Percentiles rank a stretch among this genome's conserved stretches.
phyloP scores from a whole-genome alignment of 2,113 vertebrate species.

The Thalassarche chlororhynchos region DNA sequence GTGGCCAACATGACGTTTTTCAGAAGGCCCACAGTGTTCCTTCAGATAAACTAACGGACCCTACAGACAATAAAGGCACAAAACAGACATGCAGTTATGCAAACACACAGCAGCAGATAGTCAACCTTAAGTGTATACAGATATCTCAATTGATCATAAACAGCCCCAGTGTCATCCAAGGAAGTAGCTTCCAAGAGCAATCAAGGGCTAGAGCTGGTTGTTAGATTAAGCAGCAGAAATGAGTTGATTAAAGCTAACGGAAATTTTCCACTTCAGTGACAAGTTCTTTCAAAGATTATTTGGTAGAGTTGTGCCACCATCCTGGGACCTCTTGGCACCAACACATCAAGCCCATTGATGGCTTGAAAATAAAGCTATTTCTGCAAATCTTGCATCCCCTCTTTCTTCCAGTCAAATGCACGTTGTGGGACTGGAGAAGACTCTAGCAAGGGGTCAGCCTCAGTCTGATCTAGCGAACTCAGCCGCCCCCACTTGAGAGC shows the following conservation, averaged over 20 bases:
- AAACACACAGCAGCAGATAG: neutral
- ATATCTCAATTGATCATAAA: neutral
- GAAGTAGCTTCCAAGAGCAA: neutral
- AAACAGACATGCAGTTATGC: neutral
- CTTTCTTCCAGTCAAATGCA: neutral
- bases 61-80: neutral
- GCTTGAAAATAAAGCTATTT: neutral
- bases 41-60: neutral
- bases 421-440: neutral
- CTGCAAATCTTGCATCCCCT: neutral
- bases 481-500: neutral
- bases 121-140: neutral
- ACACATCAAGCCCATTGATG: neutral
- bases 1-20: neutral
- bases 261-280: neutral
- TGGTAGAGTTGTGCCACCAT: neutral
- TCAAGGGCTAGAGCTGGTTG: neutral
- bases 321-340: neutral
- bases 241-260: constrained; percentile 25
- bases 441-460: neutral
- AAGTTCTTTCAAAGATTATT: neutral
- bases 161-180: neutral
- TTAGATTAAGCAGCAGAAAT: constrained; percentile 6
- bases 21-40: neutral
- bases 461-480: rapidly evolving